Conservation (phyloP, 1,140 invertebrate species). For the Nasonia vitripennis region DNA sequence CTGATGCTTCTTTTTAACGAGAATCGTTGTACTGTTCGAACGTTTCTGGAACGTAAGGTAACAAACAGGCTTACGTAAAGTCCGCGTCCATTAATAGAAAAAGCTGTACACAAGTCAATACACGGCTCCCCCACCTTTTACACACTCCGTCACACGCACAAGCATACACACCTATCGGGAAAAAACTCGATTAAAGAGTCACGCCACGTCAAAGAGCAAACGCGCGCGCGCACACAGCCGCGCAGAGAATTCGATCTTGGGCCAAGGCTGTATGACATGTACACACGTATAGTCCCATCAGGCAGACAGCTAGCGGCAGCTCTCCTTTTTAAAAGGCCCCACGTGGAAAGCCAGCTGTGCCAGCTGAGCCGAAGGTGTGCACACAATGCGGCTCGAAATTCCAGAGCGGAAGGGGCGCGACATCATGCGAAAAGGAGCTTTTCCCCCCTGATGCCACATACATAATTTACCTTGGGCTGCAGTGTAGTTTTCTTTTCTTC, state of each 20-base stretch:
- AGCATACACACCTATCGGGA: too few relatives aligned
- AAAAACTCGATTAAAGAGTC: not conserved
- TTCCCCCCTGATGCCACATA: not conserved
- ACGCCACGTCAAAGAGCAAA: not conserved
- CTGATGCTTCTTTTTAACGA: too few relatives aligned
- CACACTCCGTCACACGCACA: too few relatives aligned
- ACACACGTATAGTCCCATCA: too few relatives aligned
- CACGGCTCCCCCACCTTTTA: too few relatives aligned
- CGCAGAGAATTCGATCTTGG: not conserved
- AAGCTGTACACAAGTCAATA: too few relatives aligned
- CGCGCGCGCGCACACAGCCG: too few relatives aligned
- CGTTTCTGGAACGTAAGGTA: too few relatives aligned
- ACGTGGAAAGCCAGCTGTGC: conserved; percentile 60
- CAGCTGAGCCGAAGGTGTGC: conserved; percentile 60
- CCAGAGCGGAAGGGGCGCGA: conserved; percentile 55
- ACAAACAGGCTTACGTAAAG: too few relatives aligned
- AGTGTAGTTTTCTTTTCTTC: not conserved
- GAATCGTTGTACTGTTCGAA: too few relatives aligned
- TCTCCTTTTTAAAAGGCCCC: conserved; percentile 22
- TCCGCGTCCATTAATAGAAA: too few relatives aligned
- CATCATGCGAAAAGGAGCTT: not conserved
- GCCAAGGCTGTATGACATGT: not conserved
- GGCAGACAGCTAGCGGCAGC: not conserved
- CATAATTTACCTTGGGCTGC: not conserved
- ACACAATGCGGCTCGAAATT: conserved; percentile 58